phyloP scores from a whole-genome alignment of 2,888 invertebrate species.

The Hoplodrina ambigua region DNA sequence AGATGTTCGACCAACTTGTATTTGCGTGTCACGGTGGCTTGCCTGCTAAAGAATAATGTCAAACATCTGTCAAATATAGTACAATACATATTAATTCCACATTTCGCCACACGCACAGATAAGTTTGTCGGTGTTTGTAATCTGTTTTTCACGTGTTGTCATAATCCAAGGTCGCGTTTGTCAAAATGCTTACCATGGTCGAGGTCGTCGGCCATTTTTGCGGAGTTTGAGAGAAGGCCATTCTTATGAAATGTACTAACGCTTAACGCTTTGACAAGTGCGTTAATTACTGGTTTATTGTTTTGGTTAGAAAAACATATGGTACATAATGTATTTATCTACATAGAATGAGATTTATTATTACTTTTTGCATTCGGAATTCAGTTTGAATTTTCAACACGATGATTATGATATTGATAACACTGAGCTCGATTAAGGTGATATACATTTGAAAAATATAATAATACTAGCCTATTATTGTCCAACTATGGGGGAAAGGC shows the following conservation, averaged over 20 bases:
- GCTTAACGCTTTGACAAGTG: slow-evolving; percentile 21
- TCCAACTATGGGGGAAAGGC: no score
- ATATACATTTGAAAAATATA: no score
- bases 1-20: neutral
- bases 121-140: slow-evolving; percentile 8
- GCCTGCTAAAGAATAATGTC: neutral
- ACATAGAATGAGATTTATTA: no score
- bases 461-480: no score
- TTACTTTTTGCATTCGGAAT: neutral
- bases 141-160: slow-evolving; percentile 40
- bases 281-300: slow-evolving; percentile 23
- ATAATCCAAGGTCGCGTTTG: slow-evolving; percentile 61
- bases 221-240: slow-evolving; percentile 57
- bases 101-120: slow-evolving; percentile 12
- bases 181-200: slow-evolving; percentile 69
- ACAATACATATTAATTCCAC: slow-evolving; percentile 8
- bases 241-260: slow-evolving; percentile 21
- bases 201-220: slow-evolving; percentile 62
- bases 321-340: no score
- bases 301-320: neutral
- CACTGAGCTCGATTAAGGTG: no score
- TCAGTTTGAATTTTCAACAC: no score
- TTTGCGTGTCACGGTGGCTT: neutral
- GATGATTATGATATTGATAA: no score
- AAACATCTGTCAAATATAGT: slow-evolving; percentile 9